Evolutionary conservation across 1,140 invertebrate genomes (phyloP), one percentile per base, ranked within the genome.

Genomic region (Chironomus striatipennis): DNA sequence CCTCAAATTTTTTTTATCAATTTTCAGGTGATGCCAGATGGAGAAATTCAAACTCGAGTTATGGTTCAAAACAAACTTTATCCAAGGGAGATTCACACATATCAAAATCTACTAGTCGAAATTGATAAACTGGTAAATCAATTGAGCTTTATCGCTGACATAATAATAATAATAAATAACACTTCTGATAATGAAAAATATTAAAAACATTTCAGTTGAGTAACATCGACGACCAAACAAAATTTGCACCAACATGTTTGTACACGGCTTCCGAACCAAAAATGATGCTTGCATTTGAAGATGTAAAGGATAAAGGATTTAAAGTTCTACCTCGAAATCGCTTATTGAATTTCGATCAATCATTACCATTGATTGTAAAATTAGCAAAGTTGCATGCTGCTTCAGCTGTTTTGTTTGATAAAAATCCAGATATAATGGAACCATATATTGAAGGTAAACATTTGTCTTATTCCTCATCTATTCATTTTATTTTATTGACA

Each of bases 311-410:
- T 7, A 77, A 74, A 17, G 80, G 79, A 2, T 82, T 77, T 67
- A 79, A 80, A 47, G 81, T 81, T 64, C 81, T 82, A 43, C 81
- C 81, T 21, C 78, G 76, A 0, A 77, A 78, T n/a, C 81, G 80
- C 3, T 76, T 82, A 2, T 77, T 82, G 0, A 82, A 82, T 74
- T 75, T 81, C 74, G 81, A 82, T 73, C 80, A 82, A 42, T 77
- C 80, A 0, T 73, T 82, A 74, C 80, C 77, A 24, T 78, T 78
- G 21, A 76, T 73, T 81, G 3, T 78, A 80, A 21, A 78, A 79
- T 24, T 75, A 77, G 64, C 74, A 78, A 21, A 80, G 74, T 75
- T 70, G 18, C 65, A 70, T 70, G 65, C 65, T 70, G 18, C 65
- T 18, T 70, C 65, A 70, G 65, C 65, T 70, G 65, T 70, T 20